These are phyloP conservation scores for Bovichtus diacanthus DNA, from an alignment of 2,797 vertebrate genomes.

Conservation along the genomic window DNA sequence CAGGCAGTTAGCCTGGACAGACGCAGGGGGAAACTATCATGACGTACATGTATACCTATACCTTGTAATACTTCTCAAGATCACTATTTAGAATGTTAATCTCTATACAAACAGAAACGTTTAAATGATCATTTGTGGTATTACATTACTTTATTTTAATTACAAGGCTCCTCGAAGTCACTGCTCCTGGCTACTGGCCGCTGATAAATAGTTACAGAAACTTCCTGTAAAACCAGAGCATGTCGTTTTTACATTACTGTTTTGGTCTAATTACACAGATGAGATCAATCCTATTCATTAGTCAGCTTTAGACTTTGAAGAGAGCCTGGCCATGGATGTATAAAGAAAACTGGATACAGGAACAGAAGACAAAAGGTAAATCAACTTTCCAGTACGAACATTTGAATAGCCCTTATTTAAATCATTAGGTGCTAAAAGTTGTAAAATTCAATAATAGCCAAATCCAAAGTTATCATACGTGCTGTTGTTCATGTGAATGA, in stretches of 20 bases:
- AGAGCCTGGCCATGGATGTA: no score
- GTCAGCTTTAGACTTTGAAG: neutral
- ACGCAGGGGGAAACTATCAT: neutral
- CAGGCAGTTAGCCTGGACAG: neutral
- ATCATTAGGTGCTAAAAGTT: no score
- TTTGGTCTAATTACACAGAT: neutral
- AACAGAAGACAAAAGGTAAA: no score
- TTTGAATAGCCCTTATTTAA: no score
- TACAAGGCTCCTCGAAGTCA: neutral
- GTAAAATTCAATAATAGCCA: no score
- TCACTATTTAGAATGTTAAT: neutral
- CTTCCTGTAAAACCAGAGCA: neutral
- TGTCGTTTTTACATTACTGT: neutral
- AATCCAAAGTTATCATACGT: no score
- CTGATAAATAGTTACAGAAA: neutral
- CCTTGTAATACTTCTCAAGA: neutral
- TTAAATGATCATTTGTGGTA: neutral
- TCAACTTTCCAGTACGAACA: no score
- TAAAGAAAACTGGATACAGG: no score
- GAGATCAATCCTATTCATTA: neutral
- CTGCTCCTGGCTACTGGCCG: neutral
- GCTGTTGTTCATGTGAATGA: no score
- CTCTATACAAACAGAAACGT: neutral
- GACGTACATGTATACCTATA: neutral
- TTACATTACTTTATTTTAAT: neutral